Conservation (phyloP, 2,113 vertebrate species). For the zebrafish (Danio rerio) region DNA sequence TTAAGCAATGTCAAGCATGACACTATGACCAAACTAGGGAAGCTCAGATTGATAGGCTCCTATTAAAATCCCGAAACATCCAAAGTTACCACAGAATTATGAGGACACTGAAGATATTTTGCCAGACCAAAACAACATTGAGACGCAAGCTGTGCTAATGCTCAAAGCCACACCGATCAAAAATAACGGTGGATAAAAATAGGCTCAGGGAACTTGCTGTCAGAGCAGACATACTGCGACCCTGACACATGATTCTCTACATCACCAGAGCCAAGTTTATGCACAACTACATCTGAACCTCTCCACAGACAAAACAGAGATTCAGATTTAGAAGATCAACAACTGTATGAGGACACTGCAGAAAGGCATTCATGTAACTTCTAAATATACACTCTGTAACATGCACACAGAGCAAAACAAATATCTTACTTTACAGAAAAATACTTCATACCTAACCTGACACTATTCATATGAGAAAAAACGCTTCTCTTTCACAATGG, state of each 20-base stretch:
- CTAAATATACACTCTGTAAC: not conserved
- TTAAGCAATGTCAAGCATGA: slow-evolving; percentile 53
- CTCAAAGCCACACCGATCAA: slow-evolving; percentile 58
- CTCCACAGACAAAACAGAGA: not conserved
- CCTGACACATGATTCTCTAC: slow-evolving; percentile 57
- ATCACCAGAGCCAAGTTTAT: slow-evolving; percentile 5
- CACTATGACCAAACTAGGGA: slow-evolving; percentile 9
- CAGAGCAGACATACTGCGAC: slow-evolving; percentile 58
- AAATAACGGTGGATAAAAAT: slow-evolving; percentile 86
- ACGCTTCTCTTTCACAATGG: no score
- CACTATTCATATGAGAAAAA: no score
- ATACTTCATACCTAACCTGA: no score
- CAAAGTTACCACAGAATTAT: not conserved
- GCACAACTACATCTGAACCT: slow-evolving; percentile 44
- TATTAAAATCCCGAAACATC: not conserved
- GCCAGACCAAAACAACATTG: slow-evolving; percentile 30
- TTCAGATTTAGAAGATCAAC: not conserved
- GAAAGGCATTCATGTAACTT: not conserved
- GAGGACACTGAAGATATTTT: not conserved
- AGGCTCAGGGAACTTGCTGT: slow-evolving; percentile 65
- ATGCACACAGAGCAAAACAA: not conserved
- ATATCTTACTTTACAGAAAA: no score
- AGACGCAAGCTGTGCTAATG: not conserved
- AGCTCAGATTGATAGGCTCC: slow-evolving; percentile 16
- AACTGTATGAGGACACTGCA: not conserved